phyloP scores from a whole-genome alignment of 1,140 invertebrate species.

The Caenorhabditis elegans region WBcel235 BX284604.4:8978001-8978500 shows the following conservation, averaged over 20 bases:
- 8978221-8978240: neutral
- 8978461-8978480: no score
- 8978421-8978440: neutral
- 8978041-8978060: no score
- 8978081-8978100: no score
- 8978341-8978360: neutral
- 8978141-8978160: no score
- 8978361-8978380: constrained; percentile 14
- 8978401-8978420: neutral
- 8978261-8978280: neutral
- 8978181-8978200: neutral
- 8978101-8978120: no score
- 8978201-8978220: neutral
- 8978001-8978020: no score
- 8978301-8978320: neutral
- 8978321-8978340: neutral
- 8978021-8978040: no score
- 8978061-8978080: no score
- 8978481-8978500: no score
- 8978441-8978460: neutral
- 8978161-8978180: no score
- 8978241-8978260: neutral
- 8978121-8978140: no score
- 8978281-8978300: neutral
- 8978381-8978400: neutral